These are phyloP conservation scores for Sternarchorhynchus goeldii DNA, from an alignment of 2,797 vertebrate species.

Conservation along the genomic window DNA sequence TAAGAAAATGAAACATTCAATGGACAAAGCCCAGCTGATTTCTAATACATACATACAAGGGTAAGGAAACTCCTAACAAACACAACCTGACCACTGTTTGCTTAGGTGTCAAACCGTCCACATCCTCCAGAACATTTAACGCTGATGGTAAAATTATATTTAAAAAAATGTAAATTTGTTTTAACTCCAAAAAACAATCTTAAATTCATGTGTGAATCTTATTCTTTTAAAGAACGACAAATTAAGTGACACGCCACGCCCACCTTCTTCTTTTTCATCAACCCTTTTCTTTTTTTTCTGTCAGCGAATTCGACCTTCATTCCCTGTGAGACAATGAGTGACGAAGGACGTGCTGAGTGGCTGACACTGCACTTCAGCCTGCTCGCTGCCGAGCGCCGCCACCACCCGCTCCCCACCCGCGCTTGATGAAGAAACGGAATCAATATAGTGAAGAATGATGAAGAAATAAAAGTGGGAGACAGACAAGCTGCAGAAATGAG, in stretches of 20 bases:
- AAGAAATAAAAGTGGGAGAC: constrained; percentile 82
- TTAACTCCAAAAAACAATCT: constrained; percentile 16
- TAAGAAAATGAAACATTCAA: too few species aligned
- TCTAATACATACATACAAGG: too few species aligned
- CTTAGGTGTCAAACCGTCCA: neutral
- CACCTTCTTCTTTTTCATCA: constrained; percentile 48
- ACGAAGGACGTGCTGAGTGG: constrained; percentile 69
- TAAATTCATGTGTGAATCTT: constrained; percentile 48
- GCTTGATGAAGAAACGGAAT: constrained; percentile 85
- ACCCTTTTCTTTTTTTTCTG: constrained; percentile 53
- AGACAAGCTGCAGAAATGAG: constrained; percentile 69
- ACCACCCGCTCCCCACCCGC: constrained; percentile 70
- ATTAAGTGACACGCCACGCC: constrained; percentile 56
- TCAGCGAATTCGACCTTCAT: constrained; percentile 69
- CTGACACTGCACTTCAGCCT: constrained; percentile 77
- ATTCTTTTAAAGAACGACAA: constrained; percentile 59
- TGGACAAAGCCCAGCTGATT: too few species aligned
- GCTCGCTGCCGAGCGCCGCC: constrained; percentile 62
- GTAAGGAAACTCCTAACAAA: neutral
- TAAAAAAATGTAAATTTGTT: constrained; percentile 2
- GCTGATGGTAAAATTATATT: constrained; percentile 16
- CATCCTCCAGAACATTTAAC: neutral
- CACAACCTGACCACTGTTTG: neutral
- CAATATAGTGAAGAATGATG: constrained; percentile 90
- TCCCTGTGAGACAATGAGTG: constrained; percentile 58